phyloP scores from a whole-genome alignment of 1,140 invertebrate genomes.

The Pogonognathellus flavescens region DNA sequence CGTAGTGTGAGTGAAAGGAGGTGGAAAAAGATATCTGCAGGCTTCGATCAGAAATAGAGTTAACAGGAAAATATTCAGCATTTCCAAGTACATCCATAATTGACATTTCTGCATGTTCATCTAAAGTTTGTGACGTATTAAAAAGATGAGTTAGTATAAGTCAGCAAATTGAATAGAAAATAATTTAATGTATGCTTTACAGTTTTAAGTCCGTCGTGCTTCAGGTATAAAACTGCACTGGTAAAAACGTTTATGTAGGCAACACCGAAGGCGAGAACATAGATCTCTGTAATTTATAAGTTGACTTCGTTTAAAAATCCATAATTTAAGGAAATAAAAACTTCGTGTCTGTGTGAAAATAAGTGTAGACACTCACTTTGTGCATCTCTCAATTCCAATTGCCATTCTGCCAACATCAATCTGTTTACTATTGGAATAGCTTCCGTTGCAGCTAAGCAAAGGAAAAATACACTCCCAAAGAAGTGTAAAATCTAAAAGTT shows the following conservation, averaged over 20 bases:
- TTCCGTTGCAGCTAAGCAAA: background rate
- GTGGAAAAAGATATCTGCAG: constrained; percentile 36
- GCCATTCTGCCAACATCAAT: background rate
- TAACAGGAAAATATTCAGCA: constrained; percentile 41
- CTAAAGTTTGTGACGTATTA: background rate
- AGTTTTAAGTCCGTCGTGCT: constrained; percentile 38
- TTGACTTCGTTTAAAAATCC: background rate
- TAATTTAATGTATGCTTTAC: constrained; percentile 12
- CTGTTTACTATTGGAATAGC: background rate
- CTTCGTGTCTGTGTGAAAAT: background rate
- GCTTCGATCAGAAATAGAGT: constrained; percentile 39
- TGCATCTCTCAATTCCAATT: background rate
- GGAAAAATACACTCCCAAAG: background rate
- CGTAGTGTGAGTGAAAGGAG: constrained; percentile 42
- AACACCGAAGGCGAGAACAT: constrained; percentile 37
- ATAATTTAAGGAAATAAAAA: background rate
- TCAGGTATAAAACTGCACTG: constrained; percentile 42
- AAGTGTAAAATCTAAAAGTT: constrained; percentile 16
- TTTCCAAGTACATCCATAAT: constrained; percentile 51
- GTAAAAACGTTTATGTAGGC: constrained; percentile 40
- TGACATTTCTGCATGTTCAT: constrained; percentile 12
- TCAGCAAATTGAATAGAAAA: background rate
- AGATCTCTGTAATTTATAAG: constrained; percentile 4
- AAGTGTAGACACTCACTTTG: background rate
- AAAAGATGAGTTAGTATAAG: background rate